Conservation (phyloP, 2,888 invertebrate species). For the Drosophila borealis region DNA sequence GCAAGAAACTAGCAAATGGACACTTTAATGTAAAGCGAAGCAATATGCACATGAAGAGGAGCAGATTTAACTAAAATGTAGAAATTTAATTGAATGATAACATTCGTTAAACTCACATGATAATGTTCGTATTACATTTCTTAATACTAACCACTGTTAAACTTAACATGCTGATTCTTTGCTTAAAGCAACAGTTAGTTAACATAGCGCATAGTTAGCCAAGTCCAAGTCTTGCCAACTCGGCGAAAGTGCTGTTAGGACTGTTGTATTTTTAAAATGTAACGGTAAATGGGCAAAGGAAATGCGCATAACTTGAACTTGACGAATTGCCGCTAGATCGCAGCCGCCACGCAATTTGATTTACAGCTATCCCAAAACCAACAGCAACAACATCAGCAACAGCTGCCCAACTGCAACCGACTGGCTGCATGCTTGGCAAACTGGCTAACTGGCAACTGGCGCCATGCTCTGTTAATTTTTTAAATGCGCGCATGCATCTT, state of each 20-base stretch:
- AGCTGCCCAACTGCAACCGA: slow-evolving; percentile 40
- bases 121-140: not conserved
- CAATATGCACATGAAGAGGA: not conserved
- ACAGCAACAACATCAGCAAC: too few species aligned
- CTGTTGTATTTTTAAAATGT: slow-evolving; percentile 42
- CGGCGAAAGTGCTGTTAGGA: slow-evolving; percentile 63
- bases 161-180: not conserved
- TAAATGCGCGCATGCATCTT: slow-evolving; percentile 55
- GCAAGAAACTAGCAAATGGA: not conserved
- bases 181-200: slow-evolving; percentile 11
- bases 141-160: not conserved
- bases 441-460: slow-evolving; percentile 19
- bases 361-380: slow-evolving; percentile 43
- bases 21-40: not conserved
- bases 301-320: slow-evolving; percentile 75
- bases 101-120: not conserved
- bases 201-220: not conserved
- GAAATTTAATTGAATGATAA: not conserved
- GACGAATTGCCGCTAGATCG: slow-evolving; percentile 52
- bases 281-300: slow-evolving; percentile 75
- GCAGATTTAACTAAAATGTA: not conserved
- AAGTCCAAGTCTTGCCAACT: slow-evolving; percentile 23
- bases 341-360: slow-evolving; percentile 55
- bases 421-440: slow-evolving; percentile 60
- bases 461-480: slow-evolving; percentile 69